Evolutionary conservation across 2,113 vertebrate genomes (phyloP), one percentile per base, ranked within the genome.

Genomic region (Ameiurus melas): DNA sequence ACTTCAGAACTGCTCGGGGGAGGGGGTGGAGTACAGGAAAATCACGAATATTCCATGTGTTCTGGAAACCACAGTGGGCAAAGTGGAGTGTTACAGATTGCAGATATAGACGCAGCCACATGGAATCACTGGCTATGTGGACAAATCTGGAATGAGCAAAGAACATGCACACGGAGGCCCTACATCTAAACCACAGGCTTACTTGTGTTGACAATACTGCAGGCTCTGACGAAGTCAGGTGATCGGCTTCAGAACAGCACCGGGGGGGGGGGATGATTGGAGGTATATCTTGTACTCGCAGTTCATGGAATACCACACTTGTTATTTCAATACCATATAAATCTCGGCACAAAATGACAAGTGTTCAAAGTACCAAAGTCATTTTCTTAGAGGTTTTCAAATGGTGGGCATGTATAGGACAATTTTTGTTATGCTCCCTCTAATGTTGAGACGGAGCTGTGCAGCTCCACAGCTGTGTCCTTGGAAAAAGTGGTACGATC

Each of bases 401-500:
- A 36, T 27, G 8, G 19, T 85, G 20, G 20, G 25, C 3, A 43
- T 73, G 9, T 58, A 14, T 36, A 55, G 19, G 64, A 70, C 27
- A 13, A 7, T 25, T 84, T 62, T 53, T 79, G 79, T 73, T 43
- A 30, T 85, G 55, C 85, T 82, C 87, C 90, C 85, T 89, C 90
- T 90, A 71, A 88, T 89, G 90, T 90, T 64, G 19, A 87, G 30
- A 62, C 14, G 13, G 19, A 51, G 82, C 84, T 30, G 27, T 66
- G 73, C 20, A 71, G 62, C 19, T 25, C 62, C 16, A 22, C 17
- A 87, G n/a, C 57, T 58, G 53, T 84, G 80, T 83, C 30, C 39
- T 80, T 43, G 62, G 55, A 53, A 87, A 55, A 70, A 87, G 77
- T 91, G 86, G 90, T 89, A 89, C 8, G 30, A 43, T 89, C 90